Base-by-base conservation (phyloP, 2,113 vertebrate genomes). In the Grus americana region DNA sequence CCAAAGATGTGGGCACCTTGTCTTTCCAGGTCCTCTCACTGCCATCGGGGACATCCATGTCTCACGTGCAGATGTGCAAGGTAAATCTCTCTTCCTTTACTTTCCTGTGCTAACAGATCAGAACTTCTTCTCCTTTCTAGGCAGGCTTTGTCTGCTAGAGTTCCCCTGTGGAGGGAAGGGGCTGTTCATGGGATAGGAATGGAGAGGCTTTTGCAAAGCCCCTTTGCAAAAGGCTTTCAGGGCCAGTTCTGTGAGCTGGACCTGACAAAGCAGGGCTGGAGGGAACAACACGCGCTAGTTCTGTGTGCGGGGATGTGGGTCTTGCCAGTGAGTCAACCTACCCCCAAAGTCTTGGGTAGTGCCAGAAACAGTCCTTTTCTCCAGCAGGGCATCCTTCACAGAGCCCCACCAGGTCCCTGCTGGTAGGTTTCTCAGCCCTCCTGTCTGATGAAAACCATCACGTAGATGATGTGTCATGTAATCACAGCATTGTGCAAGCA, bases 391-490 rank as follows among this genome's bases (percentile, higher is more conserved):
- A 23, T 40, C 65, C n/a, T 63, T 75, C 62, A 34, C 32, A 42
- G 55, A 66, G 18, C 65, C 23, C 14, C 27, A n/a, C 9, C 14
- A 2, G 10, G 11, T 27, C 55, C 30, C 65, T 70, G 36, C 52
- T 42, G 40, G 58, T 11, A 12, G 24, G 55, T 24, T 66, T 85
- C 70, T 62, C 73, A 72, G 73, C 2, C 0, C 27, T 87, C 38
- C 61, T 70, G 42, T n/a, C 49, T 59, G 63, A 18, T 44, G 36
- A 71, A 86, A 68, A 9, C 68, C 63, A n/a, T 44, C 73, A 44
- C 1, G 0, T 8, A 26, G 46, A 7, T 12, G 16, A 24, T 8
- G 3, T n/a, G 46, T 80, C 44, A 16, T 0, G 0, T 65, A 30
- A 73, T 58, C 0, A 0, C 46, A 47, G 52, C 7, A 0, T 46